These are phyloP conservation scores for Peromyscus melanophrys DNA, from an alignment of 2,797 vertebrate species.

Conservation along the genomic window DNA sequence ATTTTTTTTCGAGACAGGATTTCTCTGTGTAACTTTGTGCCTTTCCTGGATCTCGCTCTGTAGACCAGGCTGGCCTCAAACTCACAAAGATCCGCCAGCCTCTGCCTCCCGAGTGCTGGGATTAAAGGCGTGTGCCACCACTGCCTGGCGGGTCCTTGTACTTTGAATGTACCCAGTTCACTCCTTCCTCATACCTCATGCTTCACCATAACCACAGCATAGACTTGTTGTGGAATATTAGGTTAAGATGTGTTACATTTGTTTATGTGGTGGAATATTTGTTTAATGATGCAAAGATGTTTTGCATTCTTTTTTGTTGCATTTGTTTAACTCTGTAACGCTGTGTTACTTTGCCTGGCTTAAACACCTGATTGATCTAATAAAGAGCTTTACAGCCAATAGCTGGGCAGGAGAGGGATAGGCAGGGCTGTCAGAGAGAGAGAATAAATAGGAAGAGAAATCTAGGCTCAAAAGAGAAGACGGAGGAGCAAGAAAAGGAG, in stretches of 20 bases:
- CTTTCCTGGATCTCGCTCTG: no score
- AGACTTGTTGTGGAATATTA: neutral
- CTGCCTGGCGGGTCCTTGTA: neutral
- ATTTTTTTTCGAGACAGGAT: neutral
- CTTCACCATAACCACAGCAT: neutral
- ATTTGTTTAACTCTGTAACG: neutral
- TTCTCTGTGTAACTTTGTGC: no score
- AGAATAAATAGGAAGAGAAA: neutral
- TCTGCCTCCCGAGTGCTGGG: no score
- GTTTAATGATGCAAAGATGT: neutral
- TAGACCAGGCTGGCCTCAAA: no score
- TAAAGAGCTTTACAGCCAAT: neutral
- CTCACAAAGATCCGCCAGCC: no score
- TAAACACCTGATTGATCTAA: neutral
- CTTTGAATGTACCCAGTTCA: neutral
- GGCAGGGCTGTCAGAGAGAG: neutral
- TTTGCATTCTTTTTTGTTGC: neutral
- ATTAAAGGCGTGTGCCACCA: no score
- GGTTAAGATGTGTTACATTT: neutral
- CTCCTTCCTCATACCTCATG: neutral
- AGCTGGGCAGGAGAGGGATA: neutral
- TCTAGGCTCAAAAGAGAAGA: neutral
- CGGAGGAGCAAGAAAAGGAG: neutral
- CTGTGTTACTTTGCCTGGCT: neutral
- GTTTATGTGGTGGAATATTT: neutral